These are phyloP conservation scores for Physella acuta DNA, from an alignment of 1,140 invertebrate species.

Conservation along the genomic window DNA sequence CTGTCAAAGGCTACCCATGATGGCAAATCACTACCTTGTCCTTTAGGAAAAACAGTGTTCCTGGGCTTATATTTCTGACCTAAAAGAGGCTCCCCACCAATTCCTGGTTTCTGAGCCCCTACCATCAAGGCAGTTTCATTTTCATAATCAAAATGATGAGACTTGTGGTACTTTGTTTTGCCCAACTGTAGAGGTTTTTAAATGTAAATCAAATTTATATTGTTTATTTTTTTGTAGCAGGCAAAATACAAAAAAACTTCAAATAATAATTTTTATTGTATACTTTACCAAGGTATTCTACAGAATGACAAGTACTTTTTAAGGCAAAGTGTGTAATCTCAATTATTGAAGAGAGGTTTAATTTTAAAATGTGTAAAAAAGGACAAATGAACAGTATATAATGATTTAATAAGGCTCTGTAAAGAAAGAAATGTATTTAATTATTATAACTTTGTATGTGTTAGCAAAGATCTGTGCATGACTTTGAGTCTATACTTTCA, in stretches of 20 bases:
- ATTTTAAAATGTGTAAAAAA: background rate
- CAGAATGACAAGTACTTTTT: background rate
- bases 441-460: no score
- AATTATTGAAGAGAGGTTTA: background rate
- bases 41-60: slow-evolving; percentile 50
- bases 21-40: slow-evolving; percentile 72
- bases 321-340: background rate
- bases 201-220: background rate
- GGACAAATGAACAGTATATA: no score
- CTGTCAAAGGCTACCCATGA: slow-evolving; percentile 85
- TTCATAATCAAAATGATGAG: slow-evolving; percentile 59
- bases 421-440: no score
- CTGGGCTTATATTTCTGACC: slow-evolving; percentile 52
- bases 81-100: slow-evolving; percentile 57
- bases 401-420: no score
- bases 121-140: slow-evolving; percentile 56
- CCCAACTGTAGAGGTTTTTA: slow-evolving; percentile 51
- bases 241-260: background rate
- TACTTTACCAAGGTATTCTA: background rate
- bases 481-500: no score
- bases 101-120: slow-evolving; percentile 56
- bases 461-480: no score
- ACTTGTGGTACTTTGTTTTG: slow-evolving; percentile 59
- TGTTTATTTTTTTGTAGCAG: background rate
- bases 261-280: background rate